A percentile compares a stretch with the other conserved stretches of the same genome.
Evolutionary conservation across 2,113 vertebrate genomes (phyloP).

Genomic region (Neogobius melanostomus): DNA sequence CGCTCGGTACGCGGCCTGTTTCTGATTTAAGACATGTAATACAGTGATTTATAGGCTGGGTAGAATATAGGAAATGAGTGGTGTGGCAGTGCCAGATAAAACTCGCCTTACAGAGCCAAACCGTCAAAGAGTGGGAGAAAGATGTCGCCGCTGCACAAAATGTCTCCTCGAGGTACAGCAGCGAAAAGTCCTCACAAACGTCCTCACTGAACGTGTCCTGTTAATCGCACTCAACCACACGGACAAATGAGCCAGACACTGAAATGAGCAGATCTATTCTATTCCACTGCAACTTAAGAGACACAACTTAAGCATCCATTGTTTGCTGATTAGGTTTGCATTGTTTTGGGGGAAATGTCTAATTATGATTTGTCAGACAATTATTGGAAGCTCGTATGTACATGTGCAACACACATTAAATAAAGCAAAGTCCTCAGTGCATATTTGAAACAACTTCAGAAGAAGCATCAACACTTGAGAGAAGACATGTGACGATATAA

Average conservation of each 20-base stretch:
- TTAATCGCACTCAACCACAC: conserved; percentile 59
- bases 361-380: too few relatives aligned
- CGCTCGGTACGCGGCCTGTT: neutral
- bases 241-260: conserved; percentile 33
- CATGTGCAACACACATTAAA: too few relatives aligned
- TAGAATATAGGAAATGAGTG: conserved; percentile 48
- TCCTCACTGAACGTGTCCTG: conserved; percentile 36
- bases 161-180: conserved; percentile 42
- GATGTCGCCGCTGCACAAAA: conserved; percentile 30
- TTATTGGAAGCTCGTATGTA: too few relatives aligned
- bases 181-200: conserved; percentile 35
- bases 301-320: too few relatives aligned
- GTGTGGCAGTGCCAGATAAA: conserved; percentile 47
- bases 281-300: too few relatives aligned
- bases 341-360: too few relatives aligned
- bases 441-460: too few relatives aligned
- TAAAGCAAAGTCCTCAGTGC: too few relatives aligned
- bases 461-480: too few relatives aligned
- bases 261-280: neutral
- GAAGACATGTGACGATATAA: too few relatives aligned
- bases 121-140: conserved; percentile 41
- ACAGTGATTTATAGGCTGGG: conserved; percentile 32
- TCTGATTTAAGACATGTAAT: conserved; percentile 22
- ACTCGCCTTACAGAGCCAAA: conserved; percentile 36
- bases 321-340: too few relatives aligned